These are phyloP conservation scores for Octodonta nipae DNA, from an alignment of 2,888 invertebrate genomes.

Conservation along the genomic window DNA sequence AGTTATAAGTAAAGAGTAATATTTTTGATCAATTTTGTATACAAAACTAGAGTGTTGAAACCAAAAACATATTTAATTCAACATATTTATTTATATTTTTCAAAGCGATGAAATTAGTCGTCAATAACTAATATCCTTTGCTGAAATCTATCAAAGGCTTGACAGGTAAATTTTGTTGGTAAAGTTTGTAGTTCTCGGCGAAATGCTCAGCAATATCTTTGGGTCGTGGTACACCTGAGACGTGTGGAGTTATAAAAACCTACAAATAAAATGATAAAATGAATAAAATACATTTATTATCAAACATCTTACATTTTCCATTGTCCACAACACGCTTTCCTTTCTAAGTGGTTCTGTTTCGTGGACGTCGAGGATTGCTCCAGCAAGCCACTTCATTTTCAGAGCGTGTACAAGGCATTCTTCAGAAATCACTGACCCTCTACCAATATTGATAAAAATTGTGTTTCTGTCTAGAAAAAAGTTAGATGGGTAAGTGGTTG, in stretches of 20 bases:
- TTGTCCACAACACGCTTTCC: constrained; percentile 38
- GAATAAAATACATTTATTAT: too few species aligned
- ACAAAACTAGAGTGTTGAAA: too few species aligned
- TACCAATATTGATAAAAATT: constrained; percentile 47
- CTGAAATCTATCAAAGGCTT: constrained; percentile 30
- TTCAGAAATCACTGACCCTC: constrained; percentile 43
- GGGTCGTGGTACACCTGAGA: constrained; percentile 32
- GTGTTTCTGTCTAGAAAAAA: too few species aligned
- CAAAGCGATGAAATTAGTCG: too few species aligned
- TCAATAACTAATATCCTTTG: constrained; percentile 37
- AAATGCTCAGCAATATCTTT: constrained; percentile 37
- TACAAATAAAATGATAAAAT: too few species aligned
- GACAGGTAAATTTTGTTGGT: constrained; percentile 28
- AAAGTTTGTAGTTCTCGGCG: constrained; percentile 34
- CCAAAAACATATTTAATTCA: too few species aligned
- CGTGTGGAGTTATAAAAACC: constrained; percentile 31
- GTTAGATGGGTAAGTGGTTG: too few species aligned
- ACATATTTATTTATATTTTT: too few species aligned
- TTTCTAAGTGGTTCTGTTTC: constrained; percentile 39
- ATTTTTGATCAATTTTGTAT: too few species aligned
- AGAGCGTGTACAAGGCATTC: constrained; percentile 39
- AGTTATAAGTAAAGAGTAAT: too few species aligned
- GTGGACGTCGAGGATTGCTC: constrained; percentile 45
- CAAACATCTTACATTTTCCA: constrained; percentile 40
- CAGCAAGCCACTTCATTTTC: constrained; percentile 39